A percentile compares a stretch with the other conserved stretches of the same genome.
Evolutionary conservation across 2,797 vertebrate genomes (phyloP).

Genomic region (Psittacula derbiana): DNA sequence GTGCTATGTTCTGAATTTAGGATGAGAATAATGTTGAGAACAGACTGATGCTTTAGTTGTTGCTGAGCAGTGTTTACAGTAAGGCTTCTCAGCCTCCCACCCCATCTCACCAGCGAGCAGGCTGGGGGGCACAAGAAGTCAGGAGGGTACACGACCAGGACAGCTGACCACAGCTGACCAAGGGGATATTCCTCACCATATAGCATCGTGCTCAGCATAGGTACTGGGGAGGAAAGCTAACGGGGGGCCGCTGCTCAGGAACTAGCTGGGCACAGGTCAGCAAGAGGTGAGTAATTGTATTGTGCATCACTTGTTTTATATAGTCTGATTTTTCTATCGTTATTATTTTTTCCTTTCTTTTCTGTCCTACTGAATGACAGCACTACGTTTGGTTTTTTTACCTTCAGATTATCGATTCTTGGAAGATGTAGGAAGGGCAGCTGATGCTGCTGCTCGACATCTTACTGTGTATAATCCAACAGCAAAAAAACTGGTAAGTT

Average conservation of each 20-base stretch:
- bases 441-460: constrained; percentile 85
- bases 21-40: neutral
- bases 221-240: neutral
- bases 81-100: neutral
- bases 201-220: neutral
- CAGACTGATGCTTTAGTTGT: neutral
- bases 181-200: neutral
- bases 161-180: neutral
- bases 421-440: constrained; percentile 89
- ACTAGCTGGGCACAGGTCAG: neutral
- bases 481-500: constrained; percentile 75
- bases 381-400: neutral
- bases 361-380: neutral
- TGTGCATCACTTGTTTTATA: neutral
- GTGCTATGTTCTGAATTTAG: neutral
- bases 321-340: neutral
- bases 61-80: neutral
- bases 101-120: neutral
- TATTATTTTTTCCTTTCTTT: neutral
- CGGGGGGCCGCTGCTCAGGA: neutral
- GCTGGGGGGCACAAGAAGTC: neutral
- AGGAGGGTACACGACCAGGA: neutral
- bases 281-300: neutral
- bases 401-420: constrained; percentile 92
- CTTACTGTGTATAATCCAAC: constrained; percentile 63